Evolutionary conservation across 30 jellyfish, hydroid and myxozoan genomes (phyloP), one percentile per base, ranked within the genome.

Genomic region (Aurelia aurita): DNA sequence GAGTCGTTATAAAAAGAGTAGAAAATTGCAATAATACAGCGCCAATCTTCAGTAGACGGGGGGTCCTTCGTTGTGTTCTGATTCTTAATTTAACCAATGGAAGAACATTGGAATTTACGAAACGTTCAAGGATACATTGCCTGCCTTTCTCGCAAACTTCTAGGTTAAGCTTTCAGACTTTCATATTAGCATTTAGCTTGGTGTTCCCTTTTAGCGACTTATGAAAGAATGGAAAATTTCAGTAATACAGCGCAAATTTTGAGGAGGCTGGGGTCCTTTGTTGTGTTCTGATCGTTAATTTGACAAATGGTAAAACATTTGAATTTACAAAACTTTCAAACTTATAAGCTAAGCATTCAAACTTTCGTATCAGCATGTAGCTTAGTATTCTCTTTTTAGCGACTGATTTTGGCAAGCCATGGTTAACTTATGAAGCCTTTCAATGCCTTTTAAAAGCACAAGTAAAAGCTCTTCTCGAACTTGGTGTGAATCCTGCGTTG

Each of bases 381-480:
- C 14, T 69, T 26, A 3, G 14, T n/a, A 29, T 15, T 51, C 58
- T 74, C 54, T 9, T 54, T 43, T 39, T 26, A 85, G 95, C 34
- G 15, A 19, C 72, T 53, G 87, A 73, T 58, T 35, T 75, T 75
- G 95, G 95, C 72, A 85, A 85, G 28, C 95, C 95, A 26, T 85
- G 95, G 95, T 70, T 85, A 3, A 85, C 89, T 15, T 85, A 67
- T 27, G 95, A 85, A 62, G 95, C 95, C 0, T 72, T 72, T 4
- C 95, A 85, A 59, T 73, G 88, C 43, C 78, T 85, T 13, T 44
- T 85, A 54, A 85, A 85, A 47, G 95, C 88, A 13, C 95, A 85
- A 43, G 79, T 85, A 16, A 64, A 63, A 32, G 85, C 85, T 6
- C 49, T 85, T 4, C 57, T 85, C 0, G 73, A 73, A 22, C 79